phyloP scores from a whole-genome alignment of 2,888 invertebrate species.

The Amiota communis region DNA sequence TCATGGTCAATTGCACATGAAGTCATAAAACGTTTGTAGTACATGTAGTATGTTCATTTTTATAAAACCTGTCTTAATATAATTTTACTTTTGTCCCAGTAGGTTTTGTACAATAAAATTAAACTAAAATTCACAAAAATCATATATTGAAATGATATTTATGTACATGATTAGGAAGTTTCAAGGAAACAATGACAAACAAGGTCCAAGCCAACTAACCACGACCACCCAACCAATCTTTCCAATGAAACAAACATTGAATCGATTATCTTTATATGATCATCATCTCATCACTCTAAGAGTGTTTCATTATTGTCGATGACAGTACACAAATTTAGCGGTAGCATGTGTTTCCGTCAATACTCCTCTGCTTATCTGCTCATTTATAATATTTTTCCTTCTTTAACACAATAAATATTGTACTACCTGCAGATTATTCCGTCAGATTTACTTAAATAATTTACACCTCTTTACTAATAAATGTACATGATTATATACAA shows the following conservation, averaged over 20 bases:
- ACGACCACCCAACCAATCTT: too few species aligned
- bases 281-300: too few species aligned
- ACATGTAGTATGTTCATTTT: background rate
- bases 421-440: slow-evolving; percentile 50
- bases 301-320: too few species aligned
- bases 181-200: slow-evolving; percentile 51
- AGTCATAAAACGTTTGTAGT: background rate
- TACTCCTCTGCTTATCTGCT: slow-evolving; percentile 40
- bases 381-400: slow-evolving; percentile 20
- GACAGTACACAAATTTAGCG: slow-evolving; percentile 18
- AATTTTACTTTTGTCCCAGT: too few species aligned
- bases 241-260: too few species aligned
- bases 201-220: slow-evolving; percentile 27
- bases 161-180: slow-evolving; percentile 53
- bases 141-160: background rate
- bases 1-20: slow-evolving; percentile 48
- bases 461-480: slow-evolving; percentile 60
- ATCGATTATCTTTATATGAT: too few species aligned
- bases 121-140: background rate
- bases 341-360: background rate
- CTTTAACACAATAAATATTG: slow-evolving; percentile 23
- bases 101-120: too few species aligned
- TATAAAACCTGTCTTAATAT: too few species aligned
- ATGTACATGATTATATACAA: slow-evolving; percentile 63
- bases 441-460: slow-evolving; percentile 51